These are phyloP conservation scores for Helicoverpa armigera DNA, from an alignment of 1,140 invertebrate species.

Conservation along the genomic window DNA sequence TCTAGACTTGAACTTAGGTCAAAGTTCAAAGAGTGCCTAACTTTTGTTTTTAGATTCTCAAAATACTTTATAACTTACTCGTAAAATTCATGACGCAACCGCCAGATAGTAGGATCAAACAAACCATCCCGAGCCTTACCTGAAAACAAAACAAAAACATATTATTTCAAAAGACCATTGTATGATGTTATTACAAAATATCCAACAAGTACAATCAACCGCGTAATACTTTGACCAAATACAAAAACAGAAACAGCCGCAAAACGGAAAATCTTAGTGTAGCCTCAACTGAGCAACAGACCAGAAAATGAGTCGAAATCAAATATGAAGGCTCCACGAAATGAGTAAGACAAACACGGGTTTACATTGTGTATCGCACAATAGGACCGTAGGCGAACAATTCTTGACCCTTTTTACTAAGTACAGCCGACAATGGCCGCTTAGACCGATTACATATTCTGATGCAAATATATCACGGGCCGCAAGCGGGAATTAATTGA, in stretches of 20 bases:
- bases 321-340: slow-evolving; percentile 75
- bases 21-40: too few relatives aligned
- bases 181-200: not conserved
- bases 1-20: too few relatives aligned
- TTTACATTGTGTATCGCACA: slow-evolving; percentile 65
- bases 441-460: slow-evolving; percentile 78
- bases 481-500: slow-evolving; percentile 81
- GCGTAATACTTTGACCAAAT: slow-evolving; percentile 26
- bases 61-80: too few relatives aligned
- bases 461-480: slow-evolving; percentile 77
- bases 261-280: slow-evolving; percentile 55
- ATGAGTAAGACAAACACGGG: slow-evolving; percentile 73
- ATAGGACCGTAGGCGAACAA: slow-evolving; percentile 67
- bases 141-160: slow-evolving; percentile 41
- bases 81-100: too few relatives aligned
- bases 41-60: too few relatives aligned
- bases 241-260: slow-evolving; percentile 46
- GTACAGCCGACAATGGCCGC: slow-evolving; percentile 71
- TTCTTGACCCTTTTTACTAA: slow-evolving; percentile 81
- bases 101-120: not conserved
- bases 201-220: slow-evolving; percentile 35
- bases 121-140: slow-evolving; percentile 15
- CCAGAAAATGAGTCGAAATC: slow-evolving; percentile 67
- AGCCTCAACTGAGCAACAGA: slow-evolving; percentile 58
- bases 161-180: slow-evolving; percentile 2